A percentile compares a stretch with the other conserved stretches of the same genome.
Evolutionary conservation across 2,797 vertebrate species (phyloP).

Genomic region (Melanogrammus aeglefinus): DNA sequence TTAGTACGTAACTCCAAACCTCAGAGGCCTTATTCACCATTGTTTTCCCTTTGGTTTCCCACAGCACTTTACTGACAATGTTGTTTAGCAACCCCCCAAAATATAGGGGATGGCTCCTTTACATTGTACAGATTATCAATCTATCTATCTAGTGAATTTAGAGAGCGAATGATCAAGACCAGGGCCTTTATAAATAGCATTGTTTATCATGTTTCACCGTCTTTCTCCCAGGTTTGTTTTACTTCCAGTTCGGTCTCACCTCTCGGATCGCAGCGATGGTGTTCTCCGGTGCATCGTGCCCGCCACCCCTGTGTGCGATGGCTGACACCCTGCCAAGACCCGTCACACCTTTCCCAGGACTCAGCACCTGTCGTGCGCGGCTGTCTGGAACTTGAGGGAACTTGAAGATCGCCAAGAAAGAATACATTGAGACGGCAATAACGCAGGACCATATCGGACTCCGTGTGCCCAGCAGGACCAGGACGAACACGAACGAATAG

Average conservation of each 20-base stretch:
- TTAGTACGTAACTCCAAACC: too few species aligned
- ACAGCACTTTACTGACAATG: too few species aligned
- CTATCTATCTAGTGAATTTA: not conserved
- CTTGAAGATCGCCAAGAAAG: slow-evolving; percentile 75
- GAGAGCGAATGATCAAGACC: not conserved
- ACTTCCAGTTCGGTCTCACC: slow-evolving; percentile 64
- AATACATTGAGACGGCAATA: slow-evolving; percentile 75
- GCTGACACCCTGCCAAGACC: slow-evolving; percentile 56
- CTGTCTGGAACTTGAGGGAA: slow-evolving; percentile 76
- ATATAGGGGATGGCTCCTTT: too few species aligned
- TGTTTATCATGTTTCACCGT: not conserved
- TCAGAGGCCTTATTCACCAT: too few species aligned
- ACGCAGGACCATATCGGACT: slow-evolving; percentile 75
- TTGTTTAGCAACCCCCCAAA: too few species aligned
- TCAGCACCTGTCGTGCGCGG: slow-evolving; percentile 77
- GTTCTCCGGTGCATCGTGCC: slow-evolving; percentile 94
- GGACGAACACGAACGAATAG: slow-evolving; percentile 72
- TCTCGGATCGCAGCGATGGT: slow-evolving; percentile 86
- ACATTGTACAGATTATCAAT: not conserved
- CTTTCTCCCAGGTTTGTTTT: not conserved
- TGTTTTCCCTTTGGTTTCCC: too few species aligned
- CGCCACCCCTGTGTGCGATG: slow-evolving; percentile 87
- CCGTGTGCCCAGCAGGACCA: slow-evolving; percentile 73
- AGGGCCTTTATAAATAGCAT: not conserved
- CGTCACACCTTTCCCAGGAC: slow-evolving; percentile 56